Evolutionary conservation across 2,113 vertebrate genomes (phyloP), one percentile per base, ranked within the genome.

Genomic region (Crotalus tigris): DNA sequence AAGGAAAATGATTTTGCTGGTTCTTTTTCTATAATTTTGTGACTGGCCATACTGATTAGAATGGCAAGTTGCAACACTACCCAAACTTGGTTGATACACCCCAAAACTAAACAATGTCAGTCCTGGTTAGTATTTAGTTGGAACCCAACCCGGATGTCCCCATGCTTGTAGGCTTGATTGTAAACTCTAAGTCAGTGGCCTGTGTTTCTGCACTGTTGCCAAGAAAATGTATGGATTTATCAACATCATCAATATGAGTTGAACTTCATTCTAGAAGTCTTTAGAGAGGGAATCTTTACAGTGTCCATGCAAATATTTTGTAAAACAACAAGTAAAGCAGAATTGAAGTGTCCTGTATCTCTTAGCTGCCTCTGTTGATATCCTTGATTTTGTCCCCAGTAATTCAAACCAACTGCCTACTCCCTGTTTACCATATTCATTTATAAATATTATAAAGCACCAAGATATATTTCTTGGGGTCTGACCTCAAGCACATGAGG

Each of bases 401-500:
- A 69, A 13, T 69, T 69, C 61, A 69, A 64, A 69, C 11, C 29
- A 69, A 69, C n/a, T 69, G 61, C 29, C 29, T 13, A 69, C 61
- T 64, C 26, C 61, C 2, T 13, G 5, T 15, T 44, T 57, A 4
- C 29, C 23, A 5, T 15, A 81, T 46, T 57, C 44, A 33, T 87
- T 92, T 57, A 10, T 58, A 23, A 26, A 46, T 49, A 57, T 89
- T 57, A 81, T 85, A 64, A 4, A 23, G 10, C 5, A 12, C 46
- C 33, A 86, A 59, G 33, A 5, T 85, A 58, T 6, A 9, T 85
- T 5, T 23, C 26, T 29, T 87, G 17, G 9, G 7, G 21, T 85
- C 29, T 59, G 58, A 24, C 44, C 0, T 93, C 49, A 93, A 90
- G 3, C 29, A 92, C 93, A 94, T 87, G 91, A 87, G 75, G 87